Conservation (phyloP, 2,113 vertebrate species). For the Alethe diademata region DNA sequence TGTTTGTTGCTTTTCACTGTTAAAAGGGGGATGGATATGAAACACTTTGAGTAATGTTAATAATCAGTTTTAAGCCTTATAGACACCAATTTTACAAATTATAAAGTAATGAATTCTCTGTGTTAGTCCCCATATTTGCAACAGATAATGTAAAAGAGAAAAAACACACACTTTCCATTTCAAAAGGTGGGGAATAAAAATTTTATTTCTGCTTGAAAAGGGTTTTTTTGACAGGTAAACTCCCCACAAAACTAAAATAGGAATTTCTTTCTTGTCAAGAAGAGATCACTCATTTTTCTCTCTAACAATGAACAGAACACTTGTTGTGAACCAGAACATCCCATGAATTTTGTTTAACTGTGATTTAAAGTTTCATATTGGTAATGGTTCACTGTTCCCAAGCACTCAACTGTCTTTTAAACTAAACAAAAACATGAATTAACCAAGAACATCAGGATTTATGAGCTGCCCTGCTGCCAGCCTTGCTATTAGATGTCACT, state of each 20-base stretch:
- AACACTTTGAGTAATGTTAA: not conserved
- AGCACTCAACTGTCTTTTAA: not conserved
- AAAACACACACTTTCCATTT: not conserved
- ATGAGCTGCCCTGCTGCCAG: not conserved
- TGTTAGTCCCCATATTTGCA: not conserved
- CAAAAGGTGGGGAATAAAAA: not conserved
- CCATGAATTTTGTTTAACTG: not conserved
- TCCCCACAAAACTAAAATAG: not conserved
- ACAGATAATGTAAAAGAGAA: not conserved
- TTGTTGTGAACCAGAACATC: not conserved
- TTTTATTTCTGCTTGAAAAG: not conserved
- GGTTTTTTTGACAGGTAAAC: not conserved
- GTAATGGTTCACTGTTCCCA: not conserved
- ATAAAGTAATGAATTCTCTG: not conserved
- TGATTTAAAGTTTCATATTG: not conserved
- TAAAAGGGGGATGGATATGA: not conserved
- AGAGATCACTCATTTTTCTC: not conserved
- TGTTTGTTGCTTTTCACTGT: not conserved
- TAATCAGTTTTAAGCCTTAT: not conserved
- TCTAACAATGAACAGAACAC: not conserved
- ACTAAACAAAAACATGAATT: not conserved
- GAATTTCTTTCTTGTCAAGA: not conserved
- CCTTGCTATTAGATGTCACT: not conserved
- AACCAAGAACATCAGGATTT: not conserved
- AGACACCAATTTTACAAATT: not conserved